A percentile compares a stretch with the other conserved stretches of the same genome.
Conservation (phyloP, 2,888 invertebrate species). For the Hydropsyche betteni region DNA sequence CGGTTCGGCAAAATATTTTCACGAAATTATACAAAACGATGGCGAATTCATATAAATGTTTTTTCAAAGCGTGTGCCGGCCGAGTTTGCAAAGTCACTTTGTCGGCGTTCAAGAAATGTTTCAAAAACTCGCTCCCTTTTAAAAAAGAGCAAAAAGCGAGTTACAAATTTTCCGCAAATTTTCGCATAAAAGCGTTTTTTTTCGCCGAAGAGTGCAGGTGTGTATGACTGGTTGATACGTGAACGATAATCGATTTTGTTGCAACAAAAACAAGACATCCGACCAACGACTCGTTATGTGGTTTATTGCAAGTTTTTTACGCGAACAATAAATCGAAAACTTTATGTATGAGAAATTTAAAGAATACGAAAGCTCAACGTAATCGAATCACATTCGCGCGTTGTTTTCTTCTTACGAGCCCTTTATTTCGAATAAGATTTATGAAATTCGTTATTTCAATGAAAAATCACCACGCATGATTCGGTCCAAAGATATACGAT, state of each 20-base stretch:
- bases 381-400: neutral
- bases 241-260: conserved; percentile 11
- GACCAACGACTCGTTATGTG: neutral
- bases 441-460: too few relatives aligned
- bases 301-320: neutral
- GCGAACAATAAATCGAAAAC: neutral
- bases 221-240: neutral
- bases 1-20: neutral
- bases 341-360: neutral
- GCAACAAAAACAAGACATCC: neutral
- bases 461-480: neutral
- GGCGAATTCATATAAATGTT: neutral
- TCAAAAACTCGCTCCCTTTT: conserved; percentile 2
- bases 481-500: neutral
- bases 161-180: conserved; percentile 17
- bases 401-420: too few relatives aligned
- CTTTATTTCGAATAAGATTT: too few relatives aligned
- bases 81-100: conserved; percentile 21
- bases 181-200: conserved; percentile 13
- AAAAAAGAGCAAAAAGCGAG: too few relatives aligned
- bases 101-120: conserved; percentile 9
- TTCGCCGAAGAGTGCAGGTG: neutral
- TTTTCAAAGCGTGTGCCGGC: neutral
- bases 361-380: neutral
- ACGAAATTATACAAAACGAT: neutral